phyloP scores from a whole-genome alignment of 30 jellyfish, hydroid and myxozoan genomes.

The Aurelia aurita region DNA sequence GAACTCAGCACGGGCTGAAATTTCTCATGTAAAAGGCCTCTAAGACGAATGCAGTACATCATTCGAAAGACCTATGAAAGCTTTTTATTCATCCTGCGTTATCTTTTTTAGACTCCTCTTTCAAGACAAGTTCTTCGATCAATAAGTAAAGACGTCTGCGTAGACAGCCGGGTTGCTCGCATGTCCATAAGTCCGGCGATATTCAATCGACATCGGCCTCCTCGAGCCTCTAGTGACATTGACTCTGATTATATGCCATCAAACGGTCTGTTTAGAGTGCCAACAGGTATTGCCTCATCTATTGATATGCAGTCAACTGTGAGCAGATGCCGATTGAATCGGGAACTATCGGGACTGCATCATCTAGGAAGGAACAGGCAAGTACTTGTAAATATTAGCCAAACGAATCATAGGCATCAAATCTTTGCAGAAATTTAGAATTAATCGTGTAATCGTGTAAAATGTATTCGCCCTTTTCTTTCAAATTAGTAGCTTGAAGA shows the following conservation, averaged over 20 bases:
- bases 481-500: too few relatives aligned
- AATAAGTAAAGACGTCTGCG: neutral
- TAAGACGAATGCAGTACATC: too few relatives aligned
- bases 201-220: neutral
- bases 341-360: neutral
- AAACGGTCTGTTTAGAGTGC: slow-evolving; percentile 2
- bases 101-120: too few relatives aligned
- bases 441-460: too few relatives aligned
- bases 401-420: too few relatives aligned
- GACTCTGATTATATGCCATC: slow-evolving; percentile 1
- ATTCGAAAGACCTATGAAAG: too few relatives aligned
- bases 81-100: too few relatives aligned
- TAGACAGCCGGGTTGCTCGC: slow-evolving; percentile 14
- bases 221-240: neutral
- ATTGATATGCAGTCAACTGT: slow-evolving; percentile 28
- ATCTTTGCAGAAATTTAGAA: too few relatives aligned
- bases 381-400: neutral
- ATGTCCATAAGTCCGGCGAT: neutral
- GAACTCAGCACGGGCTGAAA: too few relatives aligned
- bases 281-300: slow-evolving; percentile 10
- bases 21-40: too few relatives aligned
- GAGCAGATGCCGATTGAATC: slow-evolving; percentile 19
- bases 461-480: too few relatives aligned
- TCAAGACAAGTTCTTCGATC: slow-evolving; percentile 2
- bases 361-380: neutral